Conservation (phyloP, 2,888 invertebrate species). For the Timema cristinae region DNA sequence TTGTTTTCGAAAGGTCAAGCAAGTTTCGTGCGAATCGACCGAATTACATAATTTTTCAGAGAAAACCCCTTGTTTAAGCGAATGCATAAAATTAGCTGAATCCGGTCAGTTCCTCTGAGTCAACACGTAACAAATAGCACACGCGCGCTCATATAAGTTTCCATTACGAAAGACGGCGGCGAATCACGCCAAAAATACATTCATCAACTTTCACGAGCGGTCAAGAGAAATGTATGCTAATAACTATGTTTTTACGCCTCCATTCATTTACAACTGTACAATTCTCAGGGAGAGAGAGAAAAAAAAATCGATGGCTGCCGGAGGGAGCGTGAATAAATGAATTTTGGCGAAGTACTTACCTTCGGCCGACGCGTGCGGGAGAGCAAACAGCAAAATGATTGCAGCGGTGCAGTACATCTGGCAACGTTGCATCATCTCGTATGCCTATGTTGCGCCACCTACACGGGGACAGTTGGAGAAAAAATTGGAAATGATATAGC, state of each 20-base stretch:
- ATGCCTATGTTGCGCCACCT: slow-evolving; percentile 2
- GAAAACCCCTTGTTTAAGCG: too few species aligned
- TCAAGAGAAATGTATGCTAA: slow-evolving; percentile 11
- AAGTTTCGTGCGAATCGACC: too few species aligned
- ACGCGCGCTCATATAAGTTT: neutral
- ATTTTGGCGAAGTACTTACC: neutral
- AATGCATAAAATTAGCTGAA: too few species aligned
- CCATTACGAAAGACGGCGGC: slow-evolving; percentile 8
- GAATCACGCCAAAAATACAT: neutral
- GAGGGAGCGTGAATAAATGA: too few species aligned
- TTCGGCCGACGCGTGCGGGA: slow-evolving; percentile 12
- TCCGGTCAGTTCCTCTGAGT: too few species aligned
- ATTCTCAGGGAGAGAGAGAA: too few species aligned
- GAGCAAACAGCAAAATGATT: slow-evolving; percentile 5
- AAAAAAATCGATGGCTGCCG: too few species aligned
- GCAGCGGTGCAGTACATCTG: slow-evolving; percentile 10
- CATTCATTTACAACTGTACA: slow-evolving; percentile 1
- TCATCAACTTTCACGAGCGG: neutral
- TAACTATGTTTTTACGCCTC: neutral
- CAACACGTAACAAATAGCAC: too few species aligned
- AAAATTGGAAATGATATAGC: too few species aligned
- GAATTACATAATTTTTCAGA: too few species aligned
- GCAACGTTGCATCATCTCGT: slow-evolving; percentile 5
- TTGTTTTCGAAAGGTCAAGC: too few species aligned
- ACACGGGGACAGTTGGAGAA: neutral